A percentile compares a stretch with the other conserved stretches of the same genome.
Conservation (phyloP, 2,888 invertebrate genomes). For the Stenurella melanura region DNA sequence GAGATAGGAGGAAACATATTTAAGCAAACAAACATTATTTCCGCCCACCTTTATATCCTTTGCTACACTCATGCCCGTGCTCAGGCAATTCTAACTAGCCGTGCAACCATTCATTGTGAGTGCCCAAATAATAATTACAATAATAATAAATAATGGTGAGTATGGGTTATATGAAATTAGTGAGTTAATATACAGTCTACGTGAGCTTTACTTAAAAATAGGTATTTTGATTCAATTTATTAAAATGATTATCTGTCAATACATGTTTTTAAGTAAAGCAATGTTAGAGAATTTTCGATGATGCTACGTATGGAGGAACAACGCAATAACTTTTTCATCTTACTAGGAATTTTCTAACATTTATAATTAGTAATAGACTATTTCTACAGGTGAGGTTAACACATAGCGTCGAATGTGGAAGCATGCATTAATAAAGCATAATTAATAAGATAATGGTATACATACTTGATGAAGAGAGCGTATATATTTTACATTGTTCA, state of each 20-base stretch:
- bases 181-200: constrained; percentile 1
- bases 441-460: constrained; percentile 54
- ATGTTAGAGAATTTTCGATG: constrained; percentile 12
- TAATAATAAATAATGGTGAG: constrained; percentile 29
- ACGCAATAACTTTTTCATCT: constrained; percentile 11
- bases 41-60: constrained; percentile 33
- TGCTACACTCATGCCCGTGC: constrained; percentile 51
- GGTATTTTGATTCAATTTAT: neutral
- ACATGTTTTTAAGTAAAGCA: neutral
- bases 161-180: constrained; percentile 27
- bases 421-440: constrained; percentile 48
- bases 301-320: neutral
- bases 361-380: constrained; percentile 28
- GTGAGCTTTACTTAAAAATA: neutral
- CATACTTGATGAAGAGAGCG: constrained; percentile 71
- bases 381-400: constrained; percentile 40
- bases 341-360: constrained; percentile 28
- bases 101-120: constrained; percentile 52
- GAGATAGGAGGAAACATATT: too few relatives aligned
- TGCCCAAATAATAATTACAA: constrained; percentile 33
- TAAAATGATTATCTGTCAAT: neutral
- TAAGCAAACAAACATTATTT: too few relatives aligned
- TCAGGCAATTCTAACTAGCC: constrained; percentile 45
- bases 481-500: constrained; percentile 38
- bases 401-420: constrained; percentile 29